Evolutionary conservation across 2,888 invertebrate genomes (phyloP).

Genomic region (Acanthococcus lagerstroemiae): DNA sequence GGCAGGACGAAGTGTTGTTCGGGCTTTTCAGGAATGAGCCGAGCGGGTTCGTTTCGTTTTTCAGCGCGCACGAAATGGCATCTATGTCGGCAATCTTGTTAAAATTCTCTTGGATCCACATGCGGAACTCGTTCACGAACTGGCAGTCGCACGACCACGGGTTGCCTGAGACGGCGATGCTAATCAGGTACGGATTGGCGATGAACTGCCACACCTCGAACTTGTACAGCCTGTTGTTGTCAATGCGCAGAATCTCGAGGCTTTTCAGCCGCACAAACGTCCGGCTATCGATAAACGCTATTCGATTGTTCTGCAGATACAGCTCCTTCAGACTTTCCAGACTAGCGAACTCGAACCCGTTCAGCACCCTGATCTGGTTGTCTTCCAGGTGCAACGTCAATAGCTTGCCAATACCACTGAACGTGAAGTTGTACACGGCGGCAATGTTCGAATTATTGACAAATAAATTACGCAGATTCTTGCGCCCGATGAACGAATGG

Average conservation of each 20-base stretch:
- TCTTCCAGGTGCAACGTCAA: constrained; percentile 75
- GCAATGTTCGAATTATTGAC: constrained; percentile 81
- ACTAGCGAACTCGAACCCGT: constrained; percentile 72
- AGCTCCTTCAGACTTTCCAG: constrained; percentile 73
- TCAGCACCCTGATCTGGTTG: constrained; percentile 66
- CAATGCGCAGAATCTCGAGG: constrained; percentile 72
- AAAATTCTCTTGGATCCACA: constrained; percentile 66
- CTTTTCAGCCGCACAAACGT: constrained; percentile 72
- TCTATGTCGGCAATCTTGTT: constrained; percentile 71
- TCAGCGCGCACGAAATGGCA: constrained; percentile 64
- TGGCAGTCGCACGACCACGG: constrained; percentile 87
- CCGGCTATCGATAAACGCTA: constrained; percentile 70
- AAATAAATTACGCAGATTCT: constrained; percentile 75
- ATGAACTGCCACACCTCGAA: constrained; percentile 81
- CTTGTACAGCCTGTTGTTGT: constrained; percentile 68
- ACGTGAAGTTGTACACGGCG: constrained; percentile 77
- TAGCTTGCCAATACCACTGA: constrained; percentile 73
- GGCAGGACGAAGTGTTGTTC: constrained; percentile 62
- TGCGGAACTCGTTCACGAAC: constrained; percentile 66
- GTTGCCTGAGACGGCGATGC: constrained; percentile 71
- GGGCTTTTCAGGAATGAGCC: constrained; percentile 65
- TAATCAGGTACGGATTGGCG: constrained; percentile 74
- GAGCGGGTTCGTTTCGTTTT: constrained; percentile 58
- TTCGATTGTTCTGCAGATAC: constrained; percentile 75
- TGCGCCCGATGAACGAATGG: constrained; percentile 83